Percentiles rank a stretch among this genome's conserved stretches.
These are phyloP conservation scores for Eidolon dupreanum DNA, from an alignment of 2,797 vertebrate species.

Conservation along the genomic window DNA sequence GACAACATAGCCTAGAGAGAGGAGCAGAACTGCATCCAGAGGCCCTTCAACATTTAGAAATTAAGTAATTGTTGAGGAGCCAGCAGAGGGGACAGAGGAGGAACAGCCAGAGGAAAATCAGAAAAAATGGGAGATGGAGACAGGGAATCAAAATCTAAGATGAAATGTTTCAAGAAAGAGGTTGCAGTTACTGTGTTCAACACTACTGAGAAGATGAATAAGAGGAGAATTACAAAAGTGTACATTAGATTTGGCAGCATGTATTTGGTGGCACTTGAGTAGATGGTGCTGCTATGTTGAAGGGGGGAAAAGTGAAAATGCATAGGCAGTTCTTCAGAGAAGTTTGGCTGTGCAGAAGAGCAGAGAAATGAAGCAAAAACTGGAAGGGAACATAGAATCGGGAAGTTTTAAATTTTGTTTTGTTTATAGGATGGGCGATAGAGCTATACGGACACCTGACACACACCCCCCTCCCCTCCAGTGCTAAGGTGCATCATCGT, in stretches of 20 bases:
- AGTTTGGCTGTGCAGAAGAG: not conserved
- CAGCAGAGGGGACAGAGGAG: not conserved
- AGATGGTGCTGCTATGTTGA: not conserved
- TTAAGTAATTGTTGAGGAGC: not conserved
- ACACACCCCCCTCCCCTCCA: not conserved
- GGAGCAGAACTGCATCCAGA: not conserved
- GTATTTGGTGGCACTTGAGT: not conserved
- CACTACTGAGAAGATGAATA: not conserved
- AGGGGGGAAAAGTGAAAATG: not conserved
- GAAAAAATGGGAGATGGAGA: not conserved
- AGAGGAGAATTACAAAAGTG: not conserved
- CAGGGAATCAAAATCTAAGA: not conserved
- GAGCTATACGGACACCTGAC: not conserved
- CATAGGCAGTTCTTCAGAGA: not conserved
- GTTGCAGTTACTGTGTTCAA: not conserved
- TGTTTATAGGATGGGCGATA: not conserved
- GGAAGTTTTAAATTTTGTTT: not conserved
- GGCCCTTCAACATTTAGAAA: not conserved
- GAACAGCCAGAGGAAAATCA: not conserved
- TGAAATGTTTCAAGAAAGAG: not conserved
- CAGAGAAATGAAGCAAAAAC: not conserved
- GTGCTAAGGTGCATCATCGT: not conserved
- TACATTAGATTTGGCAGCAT: not conserved
- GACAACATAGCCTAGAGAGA: not conserved
- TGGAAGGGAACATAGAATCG: not conserved